phyloP scores from a whole-genome alignment of 2,797 vertebrate species.

The Psittacula derbiana region DNA sequence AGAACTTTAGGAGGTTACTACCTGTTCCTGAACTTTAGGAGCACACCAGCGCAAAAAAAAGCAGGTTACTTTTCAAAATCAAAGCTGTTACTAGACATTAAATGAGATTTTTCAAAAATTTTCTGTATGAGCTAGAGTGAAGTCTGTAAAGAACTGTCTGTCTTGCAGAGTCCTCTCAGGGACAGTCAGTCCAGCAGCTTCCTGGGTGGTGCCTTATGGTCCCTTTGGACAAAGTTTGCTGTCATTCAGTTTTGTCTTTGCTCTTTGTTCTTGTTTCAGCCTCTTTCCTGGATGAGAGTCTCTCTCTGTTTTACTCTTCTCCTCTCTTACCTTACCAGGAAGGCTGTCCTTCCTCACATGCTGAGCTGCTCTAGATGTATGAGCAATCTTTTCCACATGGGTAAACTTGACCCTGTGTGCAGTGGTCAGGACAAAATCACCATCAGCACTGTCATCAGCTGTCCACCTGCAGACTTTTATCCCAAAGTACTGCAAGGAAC shows the following conservation, averaged over 20 bases:
- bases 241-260: background rate
- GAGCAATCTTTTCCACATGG: too few relatives aligned
- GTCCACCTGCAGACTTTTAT: background rate
- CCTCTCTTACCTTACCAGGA: background rate
- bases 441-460: fast-evolving
- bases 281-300: background rate
- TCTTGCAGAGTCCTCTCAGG: background rate
- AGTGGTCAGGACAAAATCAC: background rate
- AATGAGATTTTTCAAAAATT: background rate
- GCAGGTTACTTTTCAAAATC: background rate
- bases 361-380: fast-evolving
- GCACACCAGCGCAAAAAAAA: background rate
- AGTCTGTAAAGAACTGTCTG: background rate
- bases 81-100: background rate
- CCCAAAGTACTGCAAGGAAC: background rate
- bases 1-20: background rate
- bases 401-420: background rate
- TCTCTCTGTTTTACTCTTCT: background rate
- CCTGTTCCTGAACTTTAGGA: background rate
- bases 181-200: background rate
- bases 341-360: background rate
- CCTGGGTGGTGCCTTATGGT: background rate
- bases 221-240: background rate
- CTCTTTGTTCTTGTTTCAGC: background rate
- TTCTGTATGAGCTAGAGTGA: background rate